Evolutionary conservation across 2,888 invertebrate species (phyloP), one percentile per base, ranked within the genome.

Genomic region (Pseudococcus viburni): DNA sequence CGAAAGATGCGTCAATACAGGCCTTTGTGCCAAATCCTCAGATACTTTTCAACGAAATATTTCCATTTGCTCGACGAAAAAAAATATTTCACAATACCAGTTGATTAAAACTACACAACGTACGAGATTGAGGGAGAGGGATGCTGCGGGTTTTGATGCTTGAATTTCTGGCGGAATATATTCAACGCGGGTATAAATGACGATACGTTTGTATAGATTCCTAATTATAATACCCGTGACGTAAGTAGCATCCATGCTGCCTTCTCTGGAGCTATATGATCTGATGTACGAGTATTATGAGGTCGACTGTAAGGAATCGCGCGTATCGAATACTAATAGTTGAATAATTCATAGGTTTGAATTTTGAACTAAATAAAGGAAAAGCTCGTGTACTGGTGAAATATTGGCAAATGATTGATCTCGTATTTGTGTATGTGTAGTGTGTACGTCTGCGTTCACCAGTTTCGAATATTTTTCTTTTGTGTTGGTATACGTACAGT

Each of bases 221-320:
- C 68, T 73, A 73, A 73, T 73, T 73, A 73, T 73, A 73, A 73
- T 73, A 73, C 68, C 33, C 33, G 26, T 33, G 33, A 73, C 68
- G 68, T 73, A 73, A 73, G 68, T 73, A 15, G 68, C 33, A 33
- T 33, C 15, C 33, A 6, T 33, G 68, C 22, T 73, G 68, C 33
- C 1, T 22, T 64, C 22, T 19, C 19, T 19, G 59, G 0, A 59
- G 51, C 51, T 64, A 22, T 17, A 12, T 51, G 5, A 17, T 51
- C 15, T 15, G 17, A 12, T 51, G 12, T 12, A 5, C 46, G 46
- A 11, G 55, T 55, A 55, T n/a, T 19, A 59, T 11, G 59, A 59
- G 59, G 59, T 59, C 59, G 59, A 59, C n/a, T 19, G 9, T 59
- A 59, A 59, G 59, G 59, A 59, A 59, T 59, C 26, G 26, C 59